Base-by-base conservation (phyloP, 92 coral and sea anemone species). In the Heliopora coerulea region DNA sequence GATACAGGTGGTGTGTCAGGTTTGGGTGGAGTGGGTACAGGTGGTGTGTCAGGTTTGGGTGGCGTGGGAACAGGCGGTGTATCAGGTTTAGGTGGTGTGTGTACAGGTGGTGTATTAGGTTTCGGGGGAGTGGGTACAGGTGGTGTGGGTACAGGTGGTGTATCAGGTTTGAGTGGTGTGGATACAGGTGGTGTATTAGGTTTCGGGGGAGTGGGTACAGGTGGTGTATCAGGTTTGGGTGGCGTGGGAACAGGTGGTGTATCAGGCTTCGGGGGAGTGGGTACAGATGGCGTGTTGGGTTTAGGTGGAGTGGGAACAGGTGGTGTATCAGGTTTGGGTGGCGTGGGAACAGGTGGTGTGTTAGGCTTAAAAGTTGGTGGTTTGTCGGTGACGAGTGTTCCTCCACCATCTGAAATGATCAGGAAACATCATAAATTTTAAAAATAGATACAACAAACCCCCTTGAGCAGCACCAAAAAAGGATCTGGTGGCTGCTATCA, bases 101-200 rank as follows among this genome's bases (percentile, higher is more conserved):
- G 64, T 0, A 84, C 85, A 24, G 81, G 83, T 0, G 80, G 84
- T 13, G 84, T 69, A 32, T 69, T 68, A 25, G 72, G 74, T 2
- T 79, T 48, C 0, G 89, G 85, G 6, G 82, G 83, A 3, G 54
- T 52, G 50, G 62, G 62, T 25, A 66, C 64, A 10, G 89, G 89
- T 0, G 88, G 91, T 8, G 96, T 86, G 0, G 74, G 76, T 0
- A 88, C 89, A 30, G 82, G 79, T 17, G 81, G 86, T 9, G 50
- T 20, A 30, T 37, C 48, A 3, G 81, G 68, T 50, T 48, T 79
- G 44, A 63, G 68, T 25, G 69, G 75, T 25, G 83, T 69, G 1
- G 78, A 73, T 3, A 73, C 80, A 42, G 79, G 66, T 20, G 79
- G 48, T 19, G 65, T 82, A 21, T 0, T 67, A 25, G 49, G 82